phyloP scores from a whole-genome alignment of 2,888 invertebrate species.

The Synergus gifuensis region DNA sequence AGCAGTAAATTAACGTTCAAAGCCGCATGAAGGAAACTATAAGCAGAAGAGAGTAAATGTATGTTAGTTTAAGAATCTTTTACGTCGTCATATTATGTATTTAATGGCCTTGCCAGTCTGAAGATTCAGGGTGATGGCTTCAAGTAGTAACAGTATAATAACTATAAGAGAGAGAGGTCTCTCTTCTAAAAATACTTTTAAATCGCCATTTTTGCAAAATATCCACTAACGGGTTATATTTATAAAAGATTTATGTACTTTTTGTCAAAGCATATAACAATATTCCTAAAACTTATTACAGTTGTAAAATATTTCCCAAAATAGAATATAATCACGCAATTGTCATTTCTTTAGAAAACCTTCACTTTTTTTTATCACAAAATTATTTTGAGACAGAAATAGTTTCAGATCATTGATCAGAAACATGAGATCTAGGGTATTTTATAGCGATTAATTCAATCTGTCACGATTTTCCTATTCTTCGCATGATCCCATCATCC shows the following conservation, averaged over 20 bases:
- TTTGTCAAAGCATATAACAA: constrained; percentile 18
- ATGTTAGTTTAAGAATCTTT: constrained; percentile 17
- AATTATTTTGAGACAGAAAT: too few species aligned
- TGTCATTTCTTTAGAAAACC: not conserved
- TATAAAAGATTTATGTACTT: constrained; percentile 14
- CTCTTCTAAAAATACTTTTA: constrained; percentile 10
- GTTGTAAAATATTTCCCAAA: constrained; percentile 1
- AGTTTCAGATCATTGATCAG: not conserved
- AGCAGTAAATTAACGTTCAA: not conserved
- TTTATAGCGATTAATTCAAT: not conserved
- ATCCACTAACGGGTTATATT: constrained; percentile 16
- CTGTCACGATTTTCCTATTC: not conserved
- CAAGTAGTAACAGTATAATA: not conserved
- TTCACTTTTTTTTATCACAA: too few species aligned
- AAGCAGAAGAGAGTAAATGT: not conserved
- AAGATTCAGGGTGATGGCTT: constrained; percentile 30
- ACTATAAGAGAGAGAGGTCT: not conserved
- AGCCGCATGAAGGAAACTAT: not conserved
- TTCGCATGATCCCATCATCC: not conserved
- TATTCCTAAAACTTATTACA: constrained; percentile 12
- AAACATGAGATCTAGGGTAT: not conserved
- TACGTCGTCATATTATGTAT: constrained; percentile 15
- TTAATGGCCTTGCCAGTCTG: constrained; percentile 24
- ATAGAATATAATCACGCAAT: not conserved
- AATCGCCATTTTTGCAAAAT: constrained; percentile 13